phyloP scores from a whole-genome alignment of 2,797 vertebrate genomes.

The Hephaestus fuliginosus region DNA sequence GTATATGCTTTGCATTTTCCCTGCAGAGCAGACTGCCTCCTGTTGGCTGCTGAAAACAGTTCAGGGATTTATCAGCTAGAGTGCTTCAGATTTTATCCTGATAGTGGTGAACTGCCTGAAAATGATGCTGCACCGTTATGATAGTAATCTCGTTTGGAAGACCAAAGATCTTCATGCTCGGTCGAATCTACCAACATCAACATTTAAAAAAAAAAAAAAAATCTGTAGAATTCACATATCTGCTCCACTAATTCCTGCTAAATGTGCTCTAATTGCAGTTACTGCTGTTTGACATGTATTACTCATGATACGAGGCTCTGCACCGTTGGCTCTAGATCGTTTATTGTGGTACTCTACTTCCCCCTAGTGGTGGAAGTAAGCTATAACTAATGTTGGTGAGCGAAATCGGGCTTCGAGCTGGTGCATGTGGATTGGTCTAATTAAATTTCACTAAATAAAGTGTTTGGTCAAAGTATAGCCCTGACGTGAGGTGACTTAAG shows the following conservation, averaged over 20 bases:
- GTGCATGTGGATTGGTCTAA: background rate
- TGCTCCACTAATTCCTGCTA: background rate
- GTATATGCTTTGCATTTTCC: constrained; percentile 21
- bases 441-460: background rate
- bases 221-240: too few species aligned
- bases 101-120: constrained; percentile 11
- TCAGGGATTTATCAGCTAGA: background rate
- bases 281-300: background rate
- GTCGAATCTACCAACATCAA: background rate
- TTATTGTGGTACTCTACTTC: constrained; percentile 35
- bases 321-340: background rate
- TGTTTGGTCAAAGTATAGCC: background rate
- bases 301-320: background rate
- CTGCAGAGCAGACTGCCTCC: constrained; percentile 52
- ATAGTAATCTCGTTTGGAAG: constrained; percentile 11
- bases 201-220: background rate
- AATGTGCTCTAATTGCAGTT: background rate
- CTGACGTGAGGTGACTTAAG: background rate
- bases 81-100: constrained; percentile 10
- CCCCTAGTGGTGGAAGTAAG: constrained; percentile 36
- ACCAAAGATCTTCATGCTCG: background rate
- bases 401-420: accelerated
- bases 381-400: background rate
- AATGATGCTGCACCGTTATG: background rate
- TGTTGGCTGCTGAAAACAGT: constrained; percentile 39